These are phyloP conservation scores for Ranitomeya variabilis DNA, from an alignment of 2,113 vertebrate species.

Conservation along the genomic window DNA sequence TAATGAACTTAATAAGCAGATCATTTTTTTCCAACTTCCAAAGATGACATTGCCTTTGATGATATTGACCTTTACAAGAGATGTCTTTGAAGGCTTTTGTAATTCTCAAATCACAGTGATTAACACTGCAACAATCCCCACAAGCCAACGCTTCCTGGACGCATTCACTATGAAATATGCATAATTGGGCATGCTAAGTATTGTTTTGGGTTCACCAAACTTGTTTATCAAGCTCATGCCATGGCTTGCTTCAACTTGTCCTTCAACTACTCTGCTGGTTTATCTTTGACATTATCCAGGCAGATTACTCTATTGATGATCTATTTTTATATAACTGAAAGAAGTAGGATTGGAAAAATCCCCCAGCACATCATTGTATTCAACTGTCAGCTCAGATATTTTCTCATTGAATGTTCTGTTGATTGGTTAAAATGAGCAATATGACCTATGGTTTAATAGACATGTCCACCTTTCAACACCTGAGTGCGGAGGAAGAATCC, in stretches of 20 bases:
- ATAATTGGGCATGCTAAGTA: constrained; percentile 66
- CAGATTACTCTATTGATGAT: constrained; percentile 59
- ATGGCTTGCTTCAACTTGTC: constrained; percentile 70
- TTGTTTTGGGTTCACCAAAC: constrained; percentile 66
- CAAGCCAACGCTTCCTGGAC: constrained; percentile 10
- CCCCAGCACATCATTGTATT: neutral
- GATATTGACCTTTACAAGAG: neutral
- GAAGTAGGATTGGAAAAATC: neutral
- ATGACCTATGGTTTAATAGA: neutral
- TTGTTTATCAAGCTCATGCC: constrained; percentile 70
- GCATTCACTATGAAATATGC: constrained; percentile 60
- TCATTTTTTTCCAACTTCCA: neutral
- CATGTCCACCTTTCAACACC: neutral
- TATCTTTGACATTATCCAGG: constrained; percentile 63
- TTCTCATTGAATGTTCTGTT: neutral
- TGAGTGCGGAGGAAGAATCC: neutral
- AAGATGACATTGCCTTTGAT: constrained; percentile 18
- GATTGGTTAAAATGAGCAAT: constrained; percentile 6
- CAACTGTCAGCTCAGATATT: neutral
- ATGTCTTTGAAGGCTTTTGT: constrained; percentile 32
- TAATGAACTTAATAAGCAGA: neutral
- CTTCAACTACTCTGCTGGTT: constrained; percentile 66
- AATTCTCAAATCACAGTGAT: constrained; percentile 10
- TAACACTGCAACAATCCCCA: constrained; percentile 20
- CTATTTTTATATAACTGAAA: constrained; percentile 51